Evolutionary conservation across 1,140 invertebrate species (phyloP).

Genomic region (Diploscapter pachys): DNA sequence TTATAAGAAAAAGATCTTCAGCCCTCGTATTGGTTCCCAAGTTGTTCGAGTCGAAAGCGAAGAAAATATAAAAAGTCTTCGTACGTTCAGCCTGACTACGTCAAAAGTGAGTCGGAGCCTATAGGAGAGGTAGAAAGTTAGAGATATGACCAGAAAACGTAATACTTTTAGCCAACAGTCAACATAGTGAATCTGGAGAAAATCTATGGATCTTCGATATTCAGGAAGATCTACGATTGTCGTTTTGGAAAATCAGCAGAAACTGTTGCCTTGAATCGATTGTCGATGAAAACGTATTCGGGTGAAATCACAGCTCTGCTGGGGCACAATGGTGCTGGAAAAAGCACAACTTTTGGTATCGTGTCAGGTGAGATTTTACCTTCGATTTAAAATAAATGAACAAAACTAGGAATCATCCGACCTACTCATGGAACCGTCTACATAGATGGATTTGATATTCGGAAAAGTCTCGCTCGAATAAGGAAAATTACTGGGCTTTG

Average conservation of each 20-base stretch:
- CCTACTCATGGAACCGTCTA: constrained; percentile 45
- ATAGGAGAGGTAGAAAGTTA: no score
- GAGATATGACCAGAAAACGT: not conserved
- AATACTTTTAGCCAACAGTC: constrained; percentile 26
- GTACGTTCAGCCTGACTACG: not conserved
- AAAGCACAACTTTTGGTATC: constrained; percentile 67
- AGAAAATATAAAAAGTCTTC: constrained; percentile 15
- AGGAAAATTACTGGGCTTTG: constrained; percentile 77
- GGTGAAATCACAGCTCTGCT: constrained; percentile 66
- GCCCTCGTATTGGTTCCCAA: constrained; percentile 69
- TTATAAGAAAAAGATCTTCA: constrained; percentile 16
- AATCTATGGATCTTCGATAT: constrained; percentile 43
- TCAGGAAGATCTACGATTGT: constrained; percentile 61
- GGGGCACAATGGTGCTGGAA: constrained; percentile 68
- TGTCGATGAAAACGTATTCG: constrained; percentile 70
- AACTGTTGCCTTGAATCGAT: constrained; percentile 66
- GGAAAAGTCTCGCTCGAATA: constrained; percentile 39
- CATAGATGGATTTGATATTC: constrained; percentile 45
- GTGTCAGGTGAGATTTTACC: constrained; percentile 41
- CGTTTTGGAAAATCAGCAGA: constrained; percentile 63
- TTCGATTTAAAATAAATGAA: not conserved
- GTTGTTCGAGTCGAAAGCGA: constrained; percentile 64
- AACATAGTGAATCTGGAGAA: constrained; percentile 41
- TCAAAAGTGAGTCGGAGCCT: no score
- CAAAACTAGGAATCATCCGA: constrained; percentile 32